Base-by-base conservation (phyloP, 2,888 invertebrate genomes). In the Eristalinus sepulchralis region DNA sequence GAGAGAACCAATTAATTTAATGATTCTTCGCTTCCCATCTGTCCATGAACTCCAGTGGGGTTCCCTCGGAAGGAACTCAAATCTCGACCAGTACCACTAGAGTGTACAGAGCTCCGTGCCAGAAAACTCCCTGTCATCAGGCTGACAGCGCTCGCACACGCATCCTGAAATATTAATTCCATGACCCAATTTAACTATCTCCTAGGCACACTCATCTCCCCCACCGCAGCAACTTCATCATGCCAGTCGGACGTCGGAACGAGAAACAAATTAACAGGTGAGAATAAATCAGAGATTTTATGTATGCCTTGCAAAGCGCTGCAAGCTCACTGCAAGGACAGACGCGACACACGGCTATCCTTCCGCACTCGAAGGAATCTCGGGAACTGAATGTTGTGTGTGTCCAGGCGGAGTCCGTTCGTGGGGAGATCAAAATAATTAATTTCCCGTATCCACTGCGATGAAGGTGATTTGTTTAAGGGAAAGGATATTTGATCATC, bases 181-280 rank as follows among this genome's bases (percentile, higher is more conserved):
- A 24, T 39, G 57, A 59, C 57, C 59, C 66, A n/a, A 57, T 57
- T 36, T 31, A 20, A n/a, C 57, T 39, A 3, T 47, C 47, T 47
- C 24, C 39, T 39, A n/a, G 64, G 13, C 24, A 22, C 22, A 13
- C 36, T 63, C 24, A 24, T 6, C 24, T 13, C 57, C 17, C 20
- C 36, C 31, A 13, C 11, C 47, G 10, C 34, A 47, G 17, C 8
- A 17, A 17, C 31, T 17, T 36, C 13, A 20, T 27, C 27, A 22
- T 60, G 33, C 66, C 67, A 67, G 22, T 76, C 33, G 20, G 36
- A 63, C 68, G 47, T 53, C 73, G 34, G 59, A 73, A 64, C 64
- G 57, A 73, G 68, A 57, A 78, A 73, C 53, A 78, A 83, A 67
- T 66, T 55, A 72, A 83, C 60, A 39, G 66, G 53, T 31, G 66